Evolutionary conservation across 2,113 vertebrate genomes (phyloP).

Genomic region (Psettodes erumei): DNA sequence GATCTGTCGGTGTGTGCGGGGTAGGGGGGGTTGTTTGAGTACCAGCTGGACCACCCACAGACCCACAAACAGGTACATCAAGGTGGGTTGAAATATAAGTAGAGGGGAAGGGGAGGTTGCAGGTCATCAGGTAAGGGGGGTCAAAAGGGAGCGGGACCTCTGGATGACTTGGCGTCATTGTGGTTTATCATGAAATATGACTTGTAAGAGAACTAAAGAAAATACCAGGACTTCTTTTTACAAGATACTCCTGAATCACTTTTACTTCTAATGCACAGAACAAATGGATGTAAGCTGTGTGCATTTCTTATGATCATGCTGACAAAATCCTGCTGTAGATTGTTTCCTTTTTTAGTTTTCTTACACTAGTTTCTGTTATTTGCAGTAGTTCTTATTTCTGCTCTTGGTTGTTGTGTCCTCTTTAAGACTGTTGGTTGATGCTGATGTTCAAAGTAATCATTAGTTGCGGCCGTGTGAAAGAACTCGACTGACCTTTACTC

Average conservation of each 20-base stretch:
- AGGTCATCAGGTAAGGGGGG: slow-evolving; percentile 50
- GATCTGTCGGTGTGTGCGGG: slow-evolving; percentile 32
- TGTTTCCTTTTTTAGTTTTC: neutral
- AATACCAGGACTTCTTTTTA: slow-evolving; percentile 62
- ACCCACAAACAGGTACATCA: slow-evolving; percentile 76
- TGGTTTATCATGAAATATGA: slow-evolving; percentile 52
- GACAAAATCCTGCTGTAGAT: too few relatives aligned
- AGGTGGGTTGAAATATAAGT: slow-evolving; percentile 75
- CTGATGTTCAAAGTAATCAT: neutral
- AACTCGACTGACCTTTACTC: neutral
- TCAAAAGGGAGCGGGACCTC: slow-evolving; percentile 33
- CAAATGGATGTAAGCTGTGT: too few relatives aligned
- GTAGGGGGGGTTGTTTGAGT: slow-evolving; percentile 65
- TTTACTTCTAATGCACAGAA: too few relatives aligned
- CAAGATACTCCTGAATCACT: slow-evolving; percentile 38
- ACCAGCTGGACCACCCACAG: slow-evolving; percentile 78
- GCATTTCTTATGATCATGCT: neutral
- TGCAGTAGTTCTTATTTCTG: too few relatives aligned
- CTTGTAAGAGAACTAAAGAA: slow-evolving; percentile 37
- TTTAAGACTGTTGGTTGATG: neutral
- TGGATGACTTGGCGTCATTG: slow-evolving; percentile 38
- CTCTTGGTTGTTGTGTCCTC: too few relatives aligned
- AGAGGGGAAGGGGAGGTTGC: slow-evolving; percentile 46
- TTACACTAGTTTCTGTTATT: too few relatives aligned
- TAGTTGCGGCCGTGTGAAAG: neutral